Base-by-base conservation (phyloP, 2,797 vertebrate genomes). In the Graptemys geographica region DNA sequence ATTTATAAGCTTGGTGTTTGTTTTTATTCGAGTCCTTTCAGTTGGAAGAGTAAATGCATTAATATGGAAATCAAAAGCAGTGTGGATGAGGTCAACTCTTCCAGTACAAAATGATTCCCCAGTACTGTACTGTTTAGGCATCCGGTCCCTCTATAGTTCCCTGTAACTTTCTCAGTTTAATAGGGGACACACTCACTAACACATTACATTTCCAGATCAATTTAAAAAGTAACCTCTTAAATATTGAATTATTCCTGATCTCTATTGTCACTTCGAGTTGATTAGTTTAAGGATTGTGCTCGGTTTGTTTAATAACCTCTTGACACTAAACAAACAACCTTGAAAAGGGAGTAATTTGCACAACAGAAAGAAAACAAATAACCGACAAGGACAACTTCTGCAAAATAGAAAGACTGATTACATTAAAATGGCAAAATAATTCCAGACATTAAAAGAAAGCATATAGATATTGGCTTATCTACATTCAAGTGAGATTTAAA, bases 271-370 rank as follows among this genome's bases (percentile, higher is more conserved):
- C 95, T 98, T 96, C 89, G 93, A 65, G 90, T 92, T 97, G 96
- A 98, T 98, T 97, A 97, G 96, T 98, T 98, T 97, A 98, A 98
- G 94, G 97, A 96, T 97, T 96, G 94, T 95, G 96, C 96, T 96
- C 93, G 91, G 96, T 98, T 98, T 98, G 97, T 97, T 98, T 98
- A 98, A 98, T 98, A 97, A 98, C 97, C 97, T 97, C 97, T 97
- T 97, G 97, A 98, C 97, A 97, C 97, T 98, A 97, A 98, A 98
- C 96, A 98, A 98, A 98, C 98, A 98, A 88, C 91, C 97, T 97
- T 95, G 96, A 96, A 97, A 97, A 97, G 96, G 96, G 97, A 97
- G 98, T 97, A 97, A 98, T 98, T 98, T 98, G 97, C 89, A 92
- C 98, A 97, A 97, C 97, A 97, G 96, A 97, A 97, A 96, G 96